Percentiles rank a stretch among this genome's conserved stretches.
These are phyloP conservation scores for Steromphala cineraria DNA, from an alignment of 2,888 invertebrate genomes.

Conservation along the genomic window DNA sequence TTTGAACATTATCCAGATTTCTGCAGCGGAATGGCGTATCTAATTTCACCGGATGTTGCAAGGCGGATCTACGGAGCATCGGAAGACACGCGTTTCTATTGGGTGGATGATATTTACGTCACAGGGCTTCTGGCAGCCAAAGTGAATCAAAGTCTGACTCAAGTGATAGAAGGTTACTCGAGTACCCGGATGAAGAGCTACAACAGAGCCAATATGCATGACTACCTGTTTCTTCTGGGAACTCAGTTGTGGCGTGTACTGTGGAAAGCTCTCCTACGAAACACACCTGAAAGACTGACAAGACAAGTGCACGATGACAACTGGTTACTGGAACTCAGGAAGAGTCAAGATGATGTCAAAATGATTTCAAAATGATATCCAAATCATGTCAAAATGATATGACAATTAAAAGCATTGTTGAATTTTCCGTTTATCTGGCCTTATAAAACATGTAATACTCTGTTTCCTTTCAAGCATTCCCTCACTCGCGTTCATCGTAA, in stretches of 20 bases:
- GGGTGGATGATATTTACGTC: conserved; percentile 66
- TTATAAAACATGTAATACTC: too few species aligned
- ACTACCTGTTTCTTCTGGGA: not conserved
- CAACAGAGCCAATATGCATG: not conserved
- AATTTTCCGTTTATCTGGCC: too few species aligned
- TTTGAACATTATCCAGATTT: conserved; percentile 56
- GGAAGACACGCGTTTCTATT: conserved; percentile 43
- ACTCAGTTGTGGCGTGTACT: not conserved
- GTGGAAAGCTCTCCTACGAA: not conserved
- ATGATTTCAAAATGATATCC: too few species aligned
- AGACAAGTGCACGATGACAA: not conserved
- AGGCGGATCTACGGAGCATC: conserved; percentile 32
- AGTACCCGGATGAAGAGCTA: not conserved
- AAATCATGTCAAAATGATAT: too few species aligned
- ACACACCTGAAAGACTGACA: not conserved
- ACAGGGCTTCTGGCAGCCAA: conserved; percentile 54
- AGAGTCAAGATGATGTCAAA: too few species aligned
- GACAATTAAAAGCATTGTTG: too few species aligned
- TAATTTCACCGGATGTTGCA: conserved; percentile 23
- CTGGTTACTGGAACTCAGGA: too few species aligned
- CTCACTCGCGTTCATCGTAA: too few species aligned
- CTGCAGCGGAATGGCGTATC: conserved; percentile 49
- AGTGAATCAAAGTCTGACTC: conserved; percentile 22
- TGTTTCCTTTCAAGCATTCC: too few species aligned
- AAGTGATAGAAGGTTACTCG: not conserved